Conservation (phyloP, 1,140 invertebrate genomes). For the Euschistus heros region DNA sequence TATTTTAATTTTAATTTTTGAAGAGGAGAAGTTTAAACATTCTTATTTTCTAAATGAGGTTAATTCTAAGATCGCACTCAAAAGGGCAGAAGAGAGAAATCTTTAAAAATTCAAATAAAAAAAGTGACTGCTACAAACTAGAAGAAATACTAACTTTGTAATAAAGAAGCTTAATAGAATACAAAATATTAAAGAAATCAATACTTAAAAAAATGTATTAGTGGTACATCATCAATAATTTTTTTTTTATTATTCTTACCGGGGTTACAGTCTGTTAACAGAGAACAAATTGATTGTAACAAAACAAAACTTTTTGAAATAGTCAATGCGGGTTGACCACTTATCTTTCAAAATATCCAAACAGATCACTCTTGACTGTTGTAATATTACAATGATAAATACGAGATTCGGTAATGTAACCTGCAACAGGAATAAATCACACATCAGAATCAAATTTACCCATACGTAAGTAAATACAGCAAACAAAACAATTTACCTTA, state of each 20-base stretch:
- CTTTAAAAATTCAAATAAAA: no score
- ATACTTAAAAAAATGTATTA: no score
- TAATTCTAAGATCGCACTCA: no score
- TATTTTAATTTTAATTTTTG: no score
- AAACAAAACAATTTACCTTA: conserved; percentile 50
- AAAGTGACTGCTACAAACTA: no score
- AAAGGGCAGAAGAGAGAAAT: no score
- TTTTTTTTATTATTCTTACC: conserved; percentile 48
- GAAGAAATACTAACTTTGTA: no score
- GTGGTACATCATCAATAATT: neutral
- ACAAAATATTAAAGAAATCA: no score
- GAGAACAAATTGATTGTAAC: conserved; percentile 87
- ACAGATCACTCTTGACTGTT: conserved; percentile 93
- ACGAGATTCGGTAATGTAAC: conserved; percentile 90
- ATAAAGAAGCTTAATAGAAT: no score
- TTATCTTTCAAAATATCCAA: conserved; percentile 93
- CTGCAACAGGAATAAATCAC: conserved; percentile 42
- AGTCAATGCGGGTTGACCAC: conserved; percentile 88
- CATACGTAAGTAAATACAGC: neutral
- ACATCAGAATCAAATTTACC: neutral
- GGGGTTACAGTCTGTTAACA: conserved; percentile 93
- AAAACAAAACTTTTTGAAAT: conserved; percentile 94
- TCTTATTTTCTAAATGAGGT: no score
- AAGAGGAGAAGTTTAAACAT: no score
- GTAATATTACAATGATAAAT: conserved; percentile 97